Conservation (phyloP, 2,797 vertebrate species). For the Lutjanus campechanus region DNA sequence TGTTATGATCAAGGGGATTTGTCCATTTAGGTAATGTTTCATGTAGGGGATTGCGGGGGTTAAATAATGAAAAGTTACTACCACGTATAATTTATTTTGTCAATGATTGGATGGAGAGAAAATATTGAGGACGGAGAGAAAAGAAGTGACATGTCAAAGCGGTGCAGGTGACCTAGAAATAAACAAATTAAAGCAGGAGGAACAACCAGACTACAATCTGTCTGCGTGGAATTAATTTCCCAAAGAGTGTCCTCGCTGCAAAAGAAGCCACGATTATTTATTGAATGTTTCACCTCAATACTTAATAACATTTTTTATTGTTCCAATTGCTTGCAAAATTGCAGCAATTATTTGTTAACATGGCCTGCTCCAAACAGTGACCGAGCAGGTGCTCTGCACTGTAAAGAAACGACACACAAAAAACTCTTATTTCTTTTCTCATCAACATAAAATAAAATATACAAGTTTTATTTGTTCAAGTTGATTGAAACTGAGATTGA, state of each 20-base stretch:
- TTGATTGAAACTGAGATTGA: too few relatives aligned
- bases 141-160: constrained; percentile 9
- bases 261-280: constrained; percentile 18
- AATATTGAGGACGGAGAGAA: constrained; percentile 2
- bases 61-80: constrained; percentile 59
- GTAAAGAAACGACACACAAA: too few relatives aligned
- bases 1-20: constrained; percentile 65
- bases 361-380: not conserved
- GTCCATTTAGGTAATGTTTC: constrained; percentile 67
- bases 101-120: constrained; percentile 39
- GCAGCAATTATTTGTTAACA: constrained; percentile 7
- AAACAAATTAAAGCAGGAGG: constrained; percentile 26
- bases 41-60: constrained; percentile 44
- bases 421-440: too few relatives aligned
- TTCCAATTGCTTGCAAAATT: constrained; percentile 8
- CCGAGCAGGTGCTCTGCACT: too few relatives aligned
- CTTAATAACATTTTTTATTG: constrained; percentile 28
- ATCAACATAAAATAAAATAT: too few relatives aligned
- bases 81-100: constrained; percentile 67
- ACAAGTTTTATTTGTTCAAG: too few relatives aligned
- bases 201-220: constrained; percentile 13
- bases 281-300: constrained; percentile 23
- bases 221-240: constrained; percentile 18
- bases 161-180: constrained; percentile 36
- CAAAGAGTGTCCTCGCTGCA: constrained; percentile 9